Percentiles rank a stretch among this genome's conserved stretches.
These are phyloP conservation scores for Eucera pruinosa DNA, from an alignment of 2,888 invertebrate genomes.

Conservation along the genomic window DNA sequence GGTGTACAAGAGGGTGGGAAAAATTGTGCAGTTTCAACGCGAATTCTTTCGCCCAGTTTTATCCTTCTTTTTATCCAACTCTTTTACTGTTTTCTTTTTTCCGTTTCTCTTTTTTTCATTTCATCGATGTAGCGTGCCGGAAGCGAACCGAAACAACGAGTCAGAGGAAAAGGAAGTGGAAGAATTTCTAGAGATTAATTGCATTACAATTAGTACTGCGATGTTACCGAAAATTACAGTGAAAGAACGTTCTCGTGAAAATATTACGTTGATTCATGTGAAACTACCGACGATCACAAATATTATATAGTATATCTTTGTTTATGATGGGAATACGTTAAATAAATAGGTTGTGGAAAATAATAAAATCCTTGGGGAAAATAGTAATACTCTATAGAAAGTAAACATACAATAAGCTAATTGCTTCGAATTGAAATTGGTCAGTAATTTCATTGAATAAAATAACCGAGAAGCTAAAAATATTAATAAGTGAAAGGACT, in stretches of 20 bases:
- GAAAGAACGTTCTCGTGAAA: conserved; percentile 7
- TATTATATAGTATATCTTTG: too few species aligned
- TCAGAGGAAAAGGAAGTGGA: background rate
- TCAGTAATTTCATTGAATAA: too few species aligned
- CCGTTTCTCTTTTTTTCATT: background rate
- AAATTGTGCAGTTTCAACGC: conserved; percentile 15
- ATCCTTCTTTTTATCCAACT: background rate
- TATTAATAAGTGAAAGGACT: too few species aligned
- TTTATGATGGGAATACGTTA: too few species aligned
- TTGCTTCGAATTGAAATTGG: too few species aligned
- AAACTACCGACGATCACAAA: too few species aligned
- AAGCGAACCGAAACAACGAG: conserved; percentile 17
- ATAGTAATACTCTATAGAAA: too few species aligned
- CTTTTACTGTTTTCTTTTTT: background rate
- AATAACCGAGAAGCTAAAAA: too few species aligned
- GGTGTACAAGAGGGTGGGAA: background rate
- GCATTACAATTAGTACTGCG: conserved; percentile 32
- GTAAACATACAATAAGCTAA: too few species aligned
- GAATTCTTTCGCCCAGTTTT: conserved; percentile 11
- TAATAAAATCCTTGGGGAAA: too few species aligned
- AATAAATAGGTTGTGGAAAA: too few species aligned
- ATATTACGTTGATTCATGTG: too few species aligned
- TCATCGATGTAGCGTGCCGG: background rate
- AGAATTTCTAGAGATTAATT: conserved; percentile 41
- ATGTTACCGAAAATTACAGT: conserved; percentile 15